phyloP scores from a whole-genome alignment of 2,797 vertebrate genomes.

The Champsocephalus gunnari region DNA sequence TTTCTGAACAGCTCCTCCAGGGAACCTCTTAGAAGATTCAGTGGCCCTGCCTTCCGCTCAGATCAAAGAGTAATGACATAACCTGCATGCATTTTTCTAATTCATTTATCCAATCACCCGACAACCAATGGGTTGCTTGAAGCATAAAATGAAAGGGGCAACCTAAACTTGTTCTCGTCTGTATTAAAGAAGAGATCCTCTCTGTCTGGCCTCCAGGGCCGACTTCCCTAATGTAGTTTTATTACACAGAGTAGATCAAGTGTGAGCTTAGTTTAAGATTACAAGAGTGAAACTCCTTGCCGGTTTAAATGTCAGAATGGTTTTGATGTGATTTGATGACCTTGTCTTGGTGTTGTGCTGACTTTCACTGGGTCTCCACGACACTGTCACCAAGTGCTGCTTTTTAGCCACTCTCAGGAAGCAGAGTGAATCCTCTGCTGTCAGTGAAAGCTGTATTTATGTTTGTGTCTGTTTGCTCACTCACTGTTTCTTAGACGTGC shows the following conservation, averaged over 20 bases:
- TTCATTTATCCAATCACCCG: conserved; percentile 30
- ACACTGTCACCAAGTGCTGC: conserved; percentile 20
- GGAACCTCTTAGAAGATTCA: conserved; percentile 57
- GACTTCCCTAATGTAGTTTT: background rate
- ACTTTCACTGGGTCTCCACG: conserved; percentile 16
- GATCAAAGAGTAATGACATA: conserved; percentile 56
- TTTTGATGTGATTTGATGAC: conserved; percentile 13
- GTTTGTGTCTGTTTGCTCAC: conserved; percentile 35
- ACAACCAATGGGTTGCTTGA: conserved; percentile 26
- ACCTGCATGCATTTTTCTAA: conserved; percentile 36
- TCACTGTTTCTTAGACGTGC: conserved; percentile 59
- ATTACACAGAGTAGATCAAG: background rate
- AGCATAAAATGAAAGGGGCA: background rate
- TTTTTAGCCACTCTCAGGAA: conserved; percentile 30
- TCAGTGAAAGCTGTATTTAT: conserved; percentile 29
- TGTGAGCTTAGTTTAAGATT: conserved; percentile 7
- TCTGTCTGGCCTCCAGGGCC: background rate
- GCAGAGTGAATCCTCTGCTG: conserved; percentile 32
- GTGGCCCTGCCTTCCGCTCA: conserved; percentile 51
- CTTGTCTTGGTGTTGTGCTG: background rate
- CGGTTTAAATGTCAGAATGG: conserved; percentile 8
- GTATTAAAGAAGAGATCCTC: conserved; percentile 1
- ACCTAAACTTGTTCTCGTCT: conserved; percentile 11
- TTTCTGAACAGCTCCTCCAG: conserved; percentile 57
- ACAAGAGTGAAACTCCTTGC: background rate